Evolutionary conservation across 2,888 invertebrate genomes (phyloP), one percentile per base, ranked within the genome.

Genomic region (Norana najaformis): DNA sequence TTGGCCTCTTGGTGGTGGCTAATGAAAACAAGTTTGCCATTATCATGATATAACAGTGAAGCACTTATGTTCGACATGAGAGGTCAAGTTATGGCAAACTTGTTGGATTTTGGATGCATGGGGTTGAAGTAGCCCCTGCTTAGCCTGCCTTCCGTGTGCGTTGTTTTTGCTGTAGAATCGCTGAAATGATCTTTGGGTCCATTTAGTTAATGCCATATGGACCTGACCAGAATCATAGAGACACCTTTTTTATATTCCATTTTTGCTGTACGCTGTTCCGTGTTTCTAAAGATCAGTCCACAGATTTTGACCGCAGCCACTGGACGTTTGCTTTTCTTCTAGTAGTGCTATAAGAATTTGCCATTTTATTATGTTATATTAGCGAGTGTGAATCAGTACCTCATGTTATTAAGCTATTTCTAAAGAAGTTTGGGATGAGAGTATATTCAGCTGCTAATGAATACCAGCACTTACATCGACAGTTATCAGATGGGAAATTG

Each of bases 21-120:
- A 69, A 69, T n/a, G 69, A n/a, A n/a, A 69, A n/a, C 30, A 69
- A 69, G 69, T 69, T 6, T 69, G 16, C n/a, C n/a, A n/a, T 30
- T 69, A 69, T 69, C 69, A 69, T n/a, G 69, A n/a, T 69, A 69
- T 69, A 69, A n/a, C 69, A n/a, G 16, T 69, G n/a, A 69, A 69
- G 69, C 69, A 69, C n/a, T 69, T 69, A 11, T n/a, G n/a, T n/a
- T 13, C n/a, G 69, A 69, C 69, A 13, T 69, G 69, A 69, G 69
- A 69, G n/a, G 69, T 69, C 69, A 69, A 69, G n/a, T 69, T 30
- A n/a, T 4, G n/a, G 69, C 69, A 69, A 69, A n/a, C 69, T 30
- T 69, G n/a, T 69, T n/a, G n/a, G n/a, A n/a, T 6, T 30, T 69
- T n/a, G 6, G 69, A 69, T 30, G n/a, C 69, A 8, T n/a, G n/a